Conservation (phyloP, 2,888 invertebrate species). For the Yponomeuta evonymella region DNA sequence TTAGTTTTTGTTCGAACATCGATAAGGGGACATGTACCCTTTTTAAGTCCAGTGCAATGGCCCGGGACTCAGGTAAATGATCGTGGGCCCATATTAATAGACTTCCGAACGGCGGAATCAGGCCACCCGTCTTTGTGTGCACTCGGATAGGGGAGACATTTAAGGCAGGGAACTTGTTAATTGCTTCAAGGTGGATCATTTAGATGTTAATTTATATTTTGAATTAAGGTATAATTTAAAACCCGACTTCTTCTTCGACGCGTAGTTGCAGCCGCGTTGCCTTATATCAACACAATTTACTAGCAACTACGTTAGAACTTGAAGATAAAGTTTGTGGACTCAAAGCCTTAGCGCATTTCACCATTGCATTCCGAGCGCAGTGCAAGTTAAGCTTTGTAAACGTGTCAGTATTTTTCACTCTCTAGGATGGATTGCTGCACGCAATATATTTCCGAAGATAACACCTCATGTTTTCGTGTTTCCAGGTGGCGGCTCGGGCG, state of each 20-base stretch:
- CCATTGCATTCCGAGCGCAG: neutral
- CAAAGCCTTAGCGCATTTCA: neutral
- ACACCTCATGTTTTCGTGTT: slow-evolving; percentile 20
- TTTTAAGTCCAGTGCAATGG: slow-evolving; percentile 48
- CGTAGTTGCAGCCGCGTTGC: neutral
- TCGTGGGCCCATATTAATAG: slow-evolving; percentile 69
- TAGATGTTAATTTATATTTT: slow-evolving; percentile 3
- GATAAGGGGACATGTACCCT: slow-evolving; percentile 73
- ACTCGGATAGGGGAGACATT: slow-evolving; percentile 46
- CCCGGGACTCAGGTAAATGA: slow-evolving; percentile 37
- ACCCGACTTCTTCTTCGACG: neutral
- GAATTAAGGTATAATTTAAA: neutral
- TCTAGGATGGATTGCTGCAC: neutral
- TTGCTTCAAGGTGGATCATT: slow-evolving; percentile 11
- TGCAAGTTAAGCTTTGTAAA: neutral
- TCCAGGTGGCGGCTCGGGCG: slow-evolving; percentile 40
- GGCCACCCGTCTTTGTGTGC: slow-evolving; percentile 43
- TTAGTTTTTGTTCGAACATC: slow-evolving; percentile 63
- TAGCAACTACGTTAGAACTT: neutral
- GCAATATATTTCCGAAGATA: neutral
- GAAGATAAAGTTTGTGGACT: neutral
- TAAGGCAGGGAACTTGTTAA: slow-evolving; percentile 14
- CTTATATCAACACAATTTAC: neutral
- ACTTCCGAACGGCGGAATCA: slow-evolving; percentile 59
- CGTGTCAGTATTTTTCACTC: neutral